These are phyloP conservation scores for Hypsopygia costalis DNA, from an alignment of 2,888 invertebrate genomes.

Conservation along the genomic window DNA sequence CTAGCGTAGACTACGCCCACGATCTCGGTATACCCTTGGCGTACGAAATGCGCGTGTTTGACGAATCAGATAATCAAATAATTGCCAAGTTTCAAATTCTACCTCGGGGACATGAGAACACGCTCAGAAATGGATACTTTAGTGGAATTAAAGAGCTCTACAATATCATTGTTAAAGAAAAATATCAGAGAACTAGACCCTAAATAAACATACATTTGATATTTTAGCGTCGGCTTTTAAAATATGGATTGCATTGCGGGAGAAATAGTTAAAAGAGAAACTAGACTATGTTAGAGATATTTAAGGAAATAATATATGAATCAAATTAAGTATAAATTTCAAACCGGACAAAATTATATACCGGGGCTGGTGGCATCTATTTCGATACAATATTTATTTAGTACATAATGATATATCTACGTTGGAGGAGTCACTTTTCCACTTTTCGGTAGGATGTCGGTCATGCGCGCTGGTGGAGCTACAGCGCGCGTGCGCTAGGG, in stretches of 20 bases:
- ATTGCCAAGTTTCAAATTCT: conserved; percentile 51
- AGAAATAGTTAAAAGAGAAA: too few relatives aligned
- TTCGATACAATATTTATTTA: conserved; percentile 75
- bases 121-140: conserved; percentile 55
- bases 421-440: conserved; percentile 79
- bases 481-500: conserved; percentile 69
- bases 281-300: too few relatives aligned
- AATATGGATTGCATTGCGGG: conserved; percentile 13
- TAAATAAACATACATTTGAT: conserved; percentile 22
- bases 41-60: conserved; percentile 65
- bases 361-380: conserved; percentile 52
- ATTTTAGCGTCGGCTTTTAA: conserved; percentile 20
- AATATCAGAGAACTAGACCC: conserved; percentile 28
- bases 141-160: conserved; percentile 57
- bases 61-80: conserved; percentile 40
- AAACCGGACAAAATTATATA: conserved; percentile 62
- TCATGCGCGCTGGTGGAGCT: conserved; percentile 60
- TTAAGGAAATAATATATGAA: too few relatives aligned
- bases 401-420: conserved; percentile 76
- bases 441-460: conserved; percentile 76
- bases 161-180: conserved; percentile 38
- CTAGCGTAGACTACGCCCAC: conserved; percentile 61
- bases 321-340: conserved; percentile 41
- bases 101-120: conserved; percentile 47
- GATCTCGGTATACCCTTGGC: conserved; percentile 36